These are phyloP conservation scores for Drosophila willistoni DNA, from an alignment of 1,140 invertebrate species.

Conservation along the genomic window DNA sequence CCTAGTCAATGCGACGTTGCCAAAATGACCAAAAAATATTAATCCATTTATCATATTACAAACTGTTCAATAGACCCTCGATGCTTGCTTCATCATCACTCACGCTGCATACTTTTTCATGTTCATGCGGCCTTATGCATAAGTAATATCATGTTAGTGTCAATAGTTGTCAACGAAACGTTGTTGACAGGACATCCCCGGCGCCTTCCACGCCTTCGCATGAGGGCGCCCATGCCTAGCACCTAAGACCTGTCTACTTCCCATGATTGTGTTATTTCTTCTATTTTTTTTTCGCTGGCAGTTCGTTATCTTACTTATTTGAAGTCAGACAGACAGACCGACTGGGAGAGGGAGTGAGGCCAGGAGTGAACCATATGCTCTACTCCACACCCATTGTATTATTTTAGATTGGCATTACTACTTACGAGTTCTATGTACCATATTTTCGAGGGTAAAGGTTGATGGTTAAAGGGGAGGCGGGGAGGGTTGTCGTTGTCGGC, in stretches of 20 bases:
- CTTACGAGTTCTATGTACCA: conserved; percentile 12
- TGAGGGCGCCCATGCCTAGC: conserved; percentile 2
- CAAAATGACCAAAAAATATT: no score
- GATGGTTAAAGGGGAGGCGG: conserved; percentile 22
- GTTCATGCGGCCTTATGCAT: conserved; percentile 64
- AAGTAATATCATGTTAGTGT: conserved; percentile 75
- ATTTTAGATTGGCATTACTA: conserved; percentile 74
- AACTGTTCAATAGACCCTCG: conserved; percentile 20
- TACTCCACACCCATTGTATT: conserved; percentile 57
- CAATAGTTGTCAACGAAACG: conserved; percentile 72
- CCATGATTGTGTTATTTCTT: conserved; percentile 37
- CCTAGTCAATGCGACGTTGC: no score
- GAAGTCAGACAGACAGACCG: neutral
- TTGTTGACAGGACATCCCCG: conserved; percentile 49
- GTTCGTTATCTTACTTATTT: conserved; percentile 57
- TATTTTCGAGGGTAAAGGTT: neutral
- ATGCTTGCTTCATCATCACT: conserved; percentile 28
- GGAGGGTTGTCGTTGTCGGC: conserved; percentile 1
- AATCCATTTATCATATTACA: no score
- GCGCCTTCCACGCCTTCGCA: neutral
- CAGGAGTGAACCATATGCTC: conserved; percentile 5
- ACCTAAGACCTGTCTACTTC: conserved; percentile 19
- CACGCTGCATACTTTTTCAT: conserved; percentile 33
- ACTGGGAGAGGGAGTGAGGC: neutral
- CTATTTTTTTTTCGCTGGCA: conserved; percentile 56